phyloP scores from a whole-genome alignment of 2,888 invertebrate species.

The Tipula confusa region DNA sequence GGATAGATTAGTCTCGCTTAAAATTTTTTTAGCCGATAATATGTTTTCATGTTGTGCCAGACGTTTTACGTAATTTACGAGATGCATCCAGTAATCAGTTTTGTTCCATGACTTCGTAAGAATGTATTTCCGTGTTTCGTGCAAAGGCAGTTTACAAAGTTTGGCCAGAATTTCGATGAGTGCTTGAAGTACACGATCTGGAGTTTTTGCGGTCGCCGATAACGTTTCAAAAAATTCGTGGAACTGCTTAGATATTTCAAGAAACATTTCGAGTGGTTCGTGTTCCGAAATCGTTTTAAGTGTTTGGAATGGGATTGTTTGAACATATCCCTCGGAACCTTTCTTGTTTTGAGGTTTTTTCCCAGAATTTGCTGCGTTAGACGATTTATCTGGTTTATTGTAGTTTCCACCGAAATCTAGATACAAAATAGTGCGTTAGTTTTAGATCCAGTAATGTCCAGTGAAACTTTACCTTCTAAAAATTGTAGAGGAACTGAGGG shows the following conservation, averaged over 20 bases:
- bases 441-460: not conserved
- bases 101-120: not conserved
- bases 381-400: conserved; percentile 29
- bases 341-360: not conserved
- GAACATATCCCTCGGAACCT: conserved; percentile 12
- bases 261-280: conserved; percentile 36
- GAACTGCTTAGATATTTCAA: conserved; percentile 35
- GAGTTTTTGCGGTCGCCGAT: not conserved
- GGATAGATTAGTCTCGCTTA: not conserved
- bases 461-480: not conserved
- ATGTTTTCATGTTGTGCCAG: not conserved
- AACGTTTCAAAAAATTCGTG: conserved; percentile 34
- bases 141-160: conserved; percentile 6
- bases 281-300: conserved; percentile 34
- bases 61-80: not conserved
- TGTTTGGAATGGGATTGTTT: conserved; percentile 35
- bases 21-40: not conserved
- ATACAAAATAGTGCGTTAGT: not conserved
- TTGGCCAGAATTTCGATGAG: not conserved
- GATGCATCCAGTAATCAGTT: not conserved
- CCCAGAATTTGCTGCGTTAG: not conserved
- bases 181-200: not conserved
- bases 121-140: not conserved
- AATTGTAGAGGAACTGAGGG: not conserved
- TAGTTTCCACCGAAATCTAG: conserved; percentile 36